phyloP scores from a whole-genome alignment of 1,140 invertebrate genomes.

The Drosophila ananassae region DNA sequence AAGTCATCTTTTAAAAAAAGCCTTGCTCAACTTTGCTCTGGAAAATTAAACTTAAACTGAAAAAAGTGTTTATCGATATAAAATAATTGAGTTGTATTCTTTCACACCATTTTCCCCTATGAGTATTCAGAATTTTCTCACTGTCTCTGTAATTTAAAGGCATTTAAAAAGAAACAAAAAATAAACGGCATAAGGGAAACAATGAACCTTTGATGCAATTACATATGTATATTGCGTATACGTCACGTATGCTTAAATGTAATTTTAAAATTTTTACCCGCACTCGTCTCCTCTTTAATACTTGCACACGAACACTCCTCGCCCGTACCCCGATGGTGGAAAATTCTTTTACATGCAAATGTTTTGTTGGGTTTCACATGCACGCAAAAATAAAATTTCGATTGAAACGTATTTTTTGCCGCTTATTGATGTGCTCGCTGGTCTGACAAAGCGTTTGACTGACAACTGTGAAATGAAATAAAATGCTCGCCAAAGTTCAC shows the following conservation, averaged over 20 bases:
- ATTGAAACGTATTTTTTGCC: constrained; percentile 57
- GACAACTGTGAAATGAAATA: constrained; percentile 64
- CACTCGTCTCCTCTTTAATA: background rate
- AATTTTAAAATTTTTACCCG: constrained; percentile 50
- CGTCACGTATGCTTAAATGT: constrained; percentile 57
- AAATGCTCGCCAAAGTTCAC: constrained; percentile 39
- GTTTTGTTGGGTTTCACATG: constrained; percentile 34
- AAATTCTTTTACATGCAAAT: constrained; percentile 67
- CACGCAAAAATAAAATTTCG: constrained; percentile 44
- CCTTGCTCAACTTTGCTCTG: background rate
- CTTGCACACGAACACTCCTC: background rate
- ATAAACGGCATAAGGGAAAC: constrained; percentile 1
- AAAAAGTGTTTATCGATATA: no score
- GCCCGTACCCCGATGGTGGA: constrained; percentile 14
- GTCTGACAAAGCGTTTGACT: constrained; percentile 72
- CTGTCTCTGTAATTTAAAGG: constrained; percentile 15
- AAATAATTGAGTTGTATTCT: background rate
- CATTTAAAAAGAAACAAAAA: constrained; percentile 9
- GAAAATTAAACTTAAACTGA: background rate
- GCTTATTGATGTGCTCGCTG: constrained; percentile 62
- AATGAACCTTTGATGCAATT: constrained; percentile 47
- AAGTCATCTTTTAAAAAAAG: background rate
- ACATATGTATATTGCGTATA: constrained; percentile 58
- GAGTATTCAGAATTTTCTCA: background rate
- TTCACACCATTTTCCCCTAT: background rate